Base-by-base conservation (phyloP, 2,888 invertebrate genomes). In the Taenaris catops region DNA sequence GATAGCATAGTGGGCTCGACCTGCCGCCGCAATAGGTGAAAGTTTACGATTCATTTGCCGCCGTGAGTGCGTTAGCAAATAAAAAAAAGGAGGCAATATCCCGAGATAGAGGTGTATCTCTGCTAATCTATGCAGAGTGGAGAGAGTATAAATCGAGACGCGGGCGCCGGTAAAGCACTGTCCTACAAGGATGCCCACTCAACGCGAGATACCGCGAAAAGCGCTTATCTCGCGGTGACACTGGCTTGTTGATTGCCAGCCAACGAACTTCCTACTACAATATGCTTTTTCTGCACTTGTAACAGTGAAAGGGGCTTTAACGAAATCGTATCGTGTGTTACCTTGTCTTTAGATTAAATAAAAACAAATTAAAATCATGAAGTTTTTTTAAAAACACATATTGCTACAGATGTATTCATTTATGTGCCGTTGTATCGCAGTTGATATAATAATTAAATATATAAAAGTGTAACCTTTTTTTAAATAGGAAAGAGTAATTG, bases 81-180 rank as follows among this genome's bases (percentile, higher is more conserved):
- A n/a, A n/a, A 14, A 14, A 14, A 14, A 14, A 14, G 3, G 4
- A 14, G 12, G 3, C 19, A 28, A 28, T 20, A 4, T 12, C 20
- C 2, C 8, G 18, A 20, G 19, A 24, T 36, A 28, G 24, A 41
- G 45, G n/a, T 6, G 18, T 29, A 21, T 29, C 26, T 16, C 8
- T 49, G 55, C 53, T 70, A 71, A 73, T 75, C 72, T 74, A 63
- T 47, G 44, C 42, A 45, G 46, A 53, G 53, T 19, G 51, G 46
- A 44, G 59, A 23, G 35, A 26, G 58, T 63, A 58, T 74, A 75
- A 75, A 76, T 71, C 62, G 58, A 51, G 44, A 51, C 49, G 52
- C 61, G 47, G 58, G 60, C 63, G 59, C 59, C 46, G 59, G 54
- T 59, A 65, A 62, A 62, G 59, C 56, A 61, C 50, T 48, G 52